Conservation (phyloP, 2,888 invertebrate species). For the Plutella xylostella region DNA sequence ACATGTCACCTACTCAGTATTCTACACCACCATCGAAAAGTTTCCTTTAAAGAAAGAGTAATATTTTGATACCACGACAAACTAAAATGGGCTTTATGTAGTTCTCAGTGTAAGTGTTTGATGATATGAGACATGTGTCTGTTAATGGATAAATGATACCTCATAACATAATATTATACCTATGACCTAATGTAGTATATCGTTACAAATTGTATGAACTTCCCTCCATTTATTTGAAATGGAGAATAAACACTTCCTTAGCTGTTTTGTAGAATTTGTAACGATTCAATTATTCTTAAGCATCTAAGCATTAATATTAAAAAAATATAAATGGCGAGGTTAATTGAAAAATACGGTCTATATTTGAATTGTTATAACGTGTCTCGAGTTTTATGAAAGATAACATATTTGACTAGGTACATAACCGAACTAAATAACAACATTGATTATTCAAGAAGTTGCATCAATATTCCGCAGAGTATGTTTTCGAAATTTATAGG, state of each 20-base stretch:
- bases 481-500: slow-evolving; percentile 50
- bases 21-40: background rate
- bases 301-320: no score
- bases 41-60: slow-evolving; percentile 30
- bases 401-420: no score
- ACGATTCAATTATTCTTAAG: background rate
- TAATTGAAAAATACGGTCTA: slow-evolving; percentile 47
- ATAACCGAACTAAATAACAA: no score
- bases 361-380: slow-evolving; percentile 49
- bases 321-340: background rate
- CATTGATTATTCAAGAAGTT: slow-evolving; percentile 34
- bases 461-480: slow-evolving; percentile 60
- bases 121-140: slow-evolving; percentile 7
- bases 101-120: background rate
- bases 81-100: background rate
- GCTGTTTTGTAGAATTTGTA: slow-evolving; percentile 1
- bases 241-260: background rate
- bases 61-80: slow-evolving; percentile 22
- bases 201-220: slow-evolving; percentile 1
- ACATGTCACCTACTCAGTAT: no score
- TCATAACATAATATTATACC: slow-evolving; percentile 3
- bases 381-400: slow-evolving; percentile 50
- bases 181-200: no score
- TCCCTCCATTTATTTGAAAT: no score
- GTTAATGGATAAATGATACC: slow-evolving; percentile 1